phyloP scores from a whole-genome alignment of 1,140 invertebrate genomes.

The Leptinotarsa defecta region DNA sequence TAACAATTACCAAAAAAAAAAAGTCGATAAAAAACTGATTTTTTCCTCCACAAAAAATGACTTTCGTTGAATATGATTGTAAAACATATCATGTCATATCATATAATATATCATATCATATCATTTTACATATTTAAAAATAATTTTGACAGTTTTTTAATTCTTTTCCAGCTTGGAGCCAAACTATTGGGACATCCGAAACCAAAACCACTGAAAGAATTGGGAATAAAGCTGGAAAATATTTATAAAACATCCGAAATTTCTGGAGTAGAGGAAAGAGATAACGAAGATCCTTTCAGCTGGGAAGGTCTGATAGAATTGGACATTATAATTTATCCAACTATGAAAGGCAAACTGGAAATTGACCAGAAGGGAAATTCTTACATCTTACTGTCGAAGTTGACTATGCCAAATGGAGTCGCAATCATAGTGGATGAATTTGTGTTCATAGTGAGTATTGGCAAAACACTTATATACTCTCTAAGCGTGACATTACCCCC shows the following conservation, averaged over 20 bases:
- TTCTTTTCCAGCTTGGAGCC: slow-evolving; percentile 60
- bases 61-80: too few species aligned
- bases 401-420: slow-evolving; percentile 61
- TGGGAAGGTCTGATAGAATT: slow-evolving; percentile 65
- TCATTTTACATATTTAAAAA: background rate
- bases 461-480: background rate
- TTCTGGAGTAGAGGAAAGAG: slow-evolving; percentile 43
- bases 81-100: background rate
- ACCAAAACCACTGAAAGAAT: slow-evolving; percentile 57
- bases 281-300: slow-evolving; percentile 59
- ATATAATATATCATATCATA: background rate
- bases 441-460: slow-evolving; percentile 52
- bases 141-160: background rate
- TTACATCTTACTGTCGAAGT: slow-evolving; percentile 59
- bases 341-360: slow-evolving; percentile 63
- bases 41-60: too few species aligned
- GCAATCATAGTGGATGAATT: slow-evolving; percentile 61
- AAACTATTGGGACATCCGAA: slow-evolving; percentile 60
- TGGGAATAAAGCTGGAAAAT: slow-evolving; percentile 48
- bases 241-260: slow-evolving; percentile 47
- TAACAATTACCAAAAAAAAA: too few species aligned
- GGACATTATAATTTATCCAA: slow-evolving; percentile 67
- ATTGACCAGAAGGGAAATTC: slow-evolving; percentile 62
- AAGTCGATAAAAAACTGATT: too few species aligned
- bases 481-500: too few species aligned